phyloP scores from a whole-genome alignment of 2,888 invertebrate genomes.

The Ormyrus thymus region DNA sequence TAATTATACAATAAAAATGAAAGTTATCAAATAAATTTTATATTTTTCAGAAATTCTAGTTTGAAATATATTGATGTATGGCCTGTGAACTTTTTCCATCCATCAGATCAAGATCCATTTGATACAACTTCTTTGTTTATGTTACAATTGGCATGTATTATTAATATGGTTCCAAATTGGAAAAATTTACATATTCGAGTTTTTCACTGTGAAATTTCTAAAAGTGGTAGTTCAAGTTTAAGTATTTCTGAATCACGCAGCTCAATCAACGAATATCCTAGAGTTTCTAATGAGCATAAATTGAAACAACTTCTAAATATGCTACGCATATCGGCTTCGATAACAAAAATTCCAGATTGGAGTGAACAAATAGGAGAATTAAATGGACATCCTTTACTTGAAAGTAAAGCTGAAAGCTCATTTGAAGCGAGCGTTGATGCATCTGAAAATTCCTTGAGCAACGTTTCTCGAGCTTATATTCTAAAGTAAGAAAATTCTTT shows the following conservation, averaged over 20 bases:
- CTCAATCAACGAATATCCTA: conserved; percentile 72
- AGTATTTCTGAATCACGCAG: conserved; percentile 73
- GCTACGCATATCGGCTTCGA: conserved; percentile 90
- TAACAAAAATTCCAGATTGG: conserved; percentile 83
- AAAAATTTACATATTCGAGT: conserved; percentile 89
- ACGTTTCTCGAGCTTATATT: conserved; percentile 76
- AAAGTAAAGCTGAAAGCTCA: conserved; percentile 61
- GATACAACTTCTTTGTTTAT: conserved; percentile 95
- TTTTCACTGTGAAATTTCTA: conserved; percentile 84
- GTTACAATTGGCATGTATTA: conserved; percentile 96
- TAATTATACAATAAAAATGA: background rate
- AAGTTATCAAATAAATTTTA: conserved; percentile 28
- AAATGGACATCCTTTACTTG: conserved; percentile 69
- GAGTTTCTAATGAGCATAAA: conserved; percentile 72
- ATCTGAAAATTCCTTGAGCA: conserved; percentile 72
- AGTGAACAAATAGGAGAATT: conserved; percentile 77
- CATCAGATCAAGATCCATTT: conserved; percentile 86
- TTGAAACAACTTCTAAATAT: conserved; percentile 86
- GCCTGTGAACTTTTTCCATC: conserved; percentile 94
- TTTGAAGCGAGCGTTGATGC: conserved; percentile 64
- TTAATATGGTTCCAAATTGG: conserved; percentile 94
- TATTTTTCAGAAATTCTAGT: conserved; percentile 76
- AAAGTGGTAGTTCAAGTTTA: conserved; percentile 68
- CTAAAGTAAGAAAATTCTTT: conserved; percentile 72
- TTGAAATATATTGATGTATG: conserved; percentile 96